Conservation (phyloP, 2,888 invertebrate genomes). For the Alentia gelatinosa region DNA sequence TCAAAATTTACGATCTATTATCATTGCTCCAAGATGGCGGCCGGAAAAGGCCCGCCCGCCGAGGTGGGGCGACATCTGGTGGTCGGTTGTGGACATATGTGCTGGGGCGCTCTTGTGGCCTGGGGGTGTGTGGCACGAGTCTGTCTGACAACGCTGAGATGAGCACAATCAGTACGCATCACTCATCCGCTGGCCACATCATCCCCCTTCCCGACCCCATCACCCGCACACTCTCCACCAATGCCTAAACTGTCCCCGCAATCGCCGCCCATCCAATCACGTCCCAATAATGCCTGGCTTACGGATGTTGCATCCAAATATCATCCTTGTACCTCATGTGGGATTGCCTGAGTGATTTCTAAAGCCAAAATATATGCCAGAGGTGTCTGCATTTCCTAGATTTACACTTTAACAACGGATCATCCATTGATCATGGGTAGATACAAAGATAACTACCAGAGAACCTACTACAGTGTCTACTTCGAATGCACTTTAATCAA, state of each 20-base stretch:
- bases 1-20: background rate
- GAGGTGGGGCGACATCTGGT: constrained; percentile 9
- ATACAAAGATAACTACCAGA: too few species aligned
- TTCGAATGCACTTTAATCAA: too few species aligned
- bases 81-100: background rate
- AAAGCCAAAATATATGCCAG: too few species aligned
- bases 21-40: background rate
- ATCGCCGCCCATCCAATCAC: background rate
- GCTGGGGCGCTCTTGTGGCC: background rate
- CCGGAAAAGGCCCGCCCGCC: constrained; percentile 28
- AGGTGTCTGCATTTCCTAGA: too few species aligned
- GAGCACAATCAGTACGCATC: constrained; percentile 1
- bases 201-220: background rate
- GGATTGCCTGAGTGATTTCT: too few species aligned
- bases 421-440: too few species aligned
- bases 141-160: background rate
- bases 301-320: too few species aligned
- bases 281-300: background rate
- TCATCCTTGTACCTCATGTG: too few species aligned
- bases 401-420: too few species aligned
- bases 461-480: too few species aligned
- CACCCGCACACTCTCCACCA: background rate
- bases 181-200: too few species aligned
- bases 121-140: background rate
- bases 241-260: background rate